These are phyloP conservation scores for Porites rus DNA, from an alignment of 92 coral and sea anemone species.

Conservation along the genomic window DNA sequence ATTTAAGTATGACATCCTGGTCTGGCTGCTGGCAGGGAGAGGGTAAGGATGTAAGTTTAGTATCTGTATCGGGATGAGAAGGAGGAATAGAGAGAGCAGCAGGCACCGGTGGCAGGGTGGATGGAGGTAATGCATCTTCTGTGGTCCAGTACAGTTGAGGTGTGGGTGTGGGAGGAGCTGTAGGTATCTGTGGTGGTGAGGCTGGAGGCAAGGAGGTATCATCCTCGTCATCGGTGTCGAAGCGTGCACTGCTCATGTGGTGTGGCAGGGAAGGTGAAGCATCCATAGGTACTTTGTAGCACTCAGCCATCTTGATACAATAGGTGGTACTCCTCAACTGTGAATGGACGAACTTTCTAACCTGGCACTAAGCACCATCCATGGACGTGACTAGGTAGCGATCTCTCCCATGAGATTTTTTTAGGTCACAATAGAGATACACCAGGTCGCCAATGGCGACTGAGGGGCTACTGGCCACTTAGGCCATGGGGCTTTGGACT, in stretches of 20 bases:
- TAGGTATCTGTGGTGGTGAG: neutral
- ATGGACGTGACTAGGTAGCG: neutral
- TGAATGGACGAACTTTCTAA: neutral
- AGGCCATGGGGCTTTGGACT: too few species aligned
- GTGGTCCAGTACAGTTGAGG: neutral
- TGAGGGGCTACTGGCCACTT: constrained; percentile 8
- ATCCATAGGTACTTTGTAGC: too few species aligned
- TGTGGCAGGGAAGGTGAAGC: neutral
- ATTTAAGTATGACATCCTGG: neutral
- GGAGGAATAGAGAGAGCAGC: neutral
- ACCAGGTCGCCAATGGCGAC: neutral
- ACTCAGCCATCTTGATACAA: too few species aligned
- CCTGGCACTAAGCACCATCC: neutral
- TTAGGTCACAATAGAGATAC: neutral
- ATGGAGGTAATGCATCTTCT: neutral
- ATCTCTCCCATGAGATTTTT: neutral
- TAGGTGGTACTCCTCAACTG: too few species aligned
- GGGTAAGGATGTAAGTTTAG: too few species aligned
- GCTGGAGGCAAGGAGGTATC: neutral
- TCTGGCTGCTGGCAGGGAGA: too few species aligned
- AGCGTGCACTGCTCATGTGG: neutral
- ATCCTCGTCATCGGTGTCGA: neutral
- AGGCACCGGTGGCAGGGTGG: neutral
- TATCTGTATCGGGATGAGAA: neutral
- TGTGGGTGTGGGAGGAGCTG: neutral